Base-by-base conservation (phyloP, 2,797 vertebrate species). In the Phrynocephalus forsythii region DNA sequence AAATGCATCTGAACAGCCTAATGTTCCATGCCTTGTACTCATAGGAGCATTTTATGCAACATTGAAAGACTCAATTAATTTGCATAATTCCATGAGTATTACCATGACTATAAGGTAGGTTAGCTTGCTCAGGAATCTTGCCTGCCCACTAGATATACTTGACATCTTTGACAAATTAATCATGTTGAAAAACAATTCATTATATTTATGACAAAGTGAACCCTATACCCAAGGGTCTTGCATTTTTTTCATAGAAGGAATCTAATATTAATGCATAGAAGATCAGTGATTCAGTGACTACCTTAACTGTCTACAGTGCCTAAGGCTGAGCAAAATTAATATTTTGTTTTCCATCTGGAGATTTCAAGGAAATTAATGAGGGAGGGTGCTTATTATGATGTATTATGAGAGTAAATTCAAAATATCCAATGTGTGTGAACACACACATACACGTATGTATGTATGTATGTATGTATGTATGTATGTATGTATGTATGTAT, bases 301-400 rank as follows among this genome's bases (percentile, higher is more conserved):
- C 98, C 98, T 99, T 98, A 98, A 98, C 96, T 97, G 96, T 98
- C 97, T 97, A 97, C 97, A 96, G 92, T 95, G 98, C 98, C 98
- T 98, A 97, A 98, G 99, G 98, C 98, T 97, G 98, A 98, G 98
- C 98, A 98, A 99, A 99, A 99, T 99, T 99, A 98, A 99, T 99
- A 99, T 99, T 99, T 99, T 99, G 97, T 98, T 99, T 98, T 98
- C 98, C 99, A 99, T 99, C 98, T 99, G 99, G 98, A 98, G 97
- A 97, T 98, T 98, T 99, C 98, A 98, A 98, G 97, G 98, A 98
- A 99, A 99, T 99, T 99, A 99, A 99, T 99, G 98, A 99, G 97
- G 98, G 98, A 98, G 97, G 97, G 97, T 97, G 96, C 95, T 97
- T 97, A 96, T 98, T 98, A 97, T 98, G 97, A 98, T 97, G 94